These are phyloP conservation scores for Hedychridium roseum DNA, from an alignment of 2,888 invertebrate genomes.

Conservation along the genomic window DNA sequence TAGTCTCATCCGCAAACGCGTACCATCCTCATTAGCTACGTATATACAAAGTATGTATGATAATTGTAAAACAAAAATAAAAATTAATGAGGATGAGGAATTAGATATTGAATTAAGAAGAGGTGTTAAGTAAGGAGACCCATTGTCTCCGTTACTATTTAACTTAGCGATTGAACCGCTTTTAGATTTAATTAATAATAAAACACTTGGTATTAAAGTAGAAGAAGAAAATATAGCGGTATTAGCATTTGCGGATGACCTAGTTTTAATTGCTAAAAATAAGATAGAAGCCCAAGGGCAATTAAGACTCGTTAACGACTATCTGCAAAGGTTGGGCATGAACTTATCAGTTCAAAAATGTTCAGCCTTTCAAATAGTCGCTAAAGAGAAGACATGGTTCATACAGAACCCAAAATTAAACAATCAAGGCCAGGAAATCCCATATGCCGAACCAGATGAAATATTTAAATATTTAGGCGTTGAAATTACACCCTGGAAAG, in stretches of 20 bases:
- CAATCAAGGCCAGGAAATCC: rapidly evolving
- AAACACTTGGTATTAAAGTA: neutral
- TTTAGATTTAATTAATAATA: neutral
- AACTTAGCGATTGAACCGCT: neutral
- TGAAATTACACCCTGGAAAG: neutral
- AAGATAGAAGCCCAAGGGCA: neutral
- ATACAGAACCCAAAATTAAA: neutral
- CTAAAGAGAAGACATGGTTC: neutral
- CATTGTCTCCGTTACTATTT: neutral
- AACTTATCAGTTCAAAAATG: neutral
- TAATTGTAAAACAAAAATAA: neutral
- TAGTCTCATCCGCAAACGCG: no score
- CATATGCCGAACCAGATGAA: neutral
- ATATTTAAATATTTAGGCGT: neutral
- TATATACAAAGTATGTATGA: neutral
- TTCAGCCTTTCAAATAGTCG: neutral
- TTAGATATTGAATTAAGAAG: neutral
- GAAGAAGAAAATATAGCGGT: neutral
- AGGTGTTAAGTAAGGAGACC: constrained; percentile 5
- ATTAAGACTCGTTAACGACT: no score
- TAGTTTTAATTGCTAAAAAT: neutral
- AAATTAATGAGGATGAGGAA: neutral
- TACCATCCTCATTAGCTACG: no score
- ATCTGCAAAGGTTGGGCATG: neutral
- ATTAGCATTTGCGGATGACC: constrained; percentile 6